These are phyloP conservation scores for Euproctis similis DNA, from an alignment of 2,888 invertebrate genomes.

Conservation along the genomic window DNA sequence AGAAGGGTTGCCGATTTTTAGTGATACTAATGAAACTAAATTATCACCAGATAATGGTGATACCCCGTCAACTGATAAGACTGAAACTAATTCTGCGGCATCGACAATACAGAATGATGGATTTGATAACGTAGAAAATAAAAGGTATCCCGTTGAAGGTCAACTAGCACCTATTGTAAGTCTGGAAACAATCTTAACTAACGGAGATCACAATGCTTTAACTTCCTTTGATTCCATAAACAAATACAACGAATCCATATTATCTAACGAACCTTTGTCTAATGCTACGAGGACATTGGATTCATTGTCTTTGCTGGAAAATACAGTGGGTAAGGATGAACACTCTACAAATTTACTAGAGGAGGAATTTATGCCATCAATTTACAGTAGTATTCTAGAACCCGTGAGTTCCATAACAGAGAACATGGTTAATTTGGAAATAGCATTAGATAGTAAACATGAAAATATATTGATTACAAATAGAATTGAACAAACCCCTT, in stretches of 20 bases:
- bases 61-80: constrained; percentile 75
- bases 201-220: constrained; percentile 31
- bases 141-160: constrained; percentile 27
- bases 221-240: constrained; percentile 21
- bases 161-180: constrained; percentile 43
- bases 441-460: constrained; percentile 69
- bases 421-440: constrained; percentile 72
- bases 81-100: constrained; percentile 70
- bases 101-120: constrained; percentile 69
- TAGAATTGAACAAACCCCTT: constrained; percentile 86
- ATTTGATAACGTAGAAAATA: constrained; percentile 43
- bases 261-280: constrained; percentile 34
- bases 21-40: constrained; percentile 60
- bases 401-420: constrained; percentile 71
- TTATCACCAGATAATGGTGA: constrained; percentile 67
- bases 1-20: constrained; percentile 76
- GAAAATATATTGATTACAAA: constrained; percentile 48
- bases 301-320: constrained; percentile 22
- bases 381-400: constrained; percentile 77
- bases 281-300: constrained; percentile 36
- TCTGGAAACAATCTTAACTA: constrained; percentile 39
- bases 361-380: constrained; percentile 79
- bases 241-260: constrained; percentile 17
- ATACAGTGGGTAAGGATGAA: constrained; percentile 34
- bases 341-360: constrained; percentile 55